Conservation (phyloP, 1,140 invertebrate species). For the Solenopsis invicta region DNA sequence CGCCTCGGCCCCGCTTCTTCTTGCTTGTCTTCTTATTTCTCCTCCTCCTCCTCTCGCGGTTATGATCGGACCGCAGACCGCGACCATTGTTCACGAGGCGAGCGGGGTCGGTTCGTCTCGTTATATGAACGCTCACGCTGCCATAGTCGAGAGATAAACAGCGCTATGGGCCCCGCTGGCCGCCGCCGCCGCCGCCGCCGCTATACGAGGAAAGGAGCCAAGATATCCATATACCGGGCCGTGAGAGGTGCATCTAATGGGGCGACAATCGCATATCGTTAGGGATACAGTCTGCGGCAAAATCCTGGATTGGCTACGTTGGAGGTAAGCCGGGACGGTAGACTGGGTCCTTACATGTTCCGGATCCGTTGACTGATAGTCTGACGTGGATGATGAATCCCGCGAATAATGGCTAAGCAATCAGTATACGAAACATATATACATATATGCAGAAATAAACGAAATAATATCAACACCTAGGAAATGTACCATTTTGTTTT, state of each 20-base stretch:
- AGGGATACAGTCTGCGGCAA: constrained; percentile 79
- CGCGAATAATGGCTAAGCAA: background rate
- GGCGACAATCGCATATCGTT: constrained; percentile 84
- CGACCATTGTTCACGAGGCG: constrained; percentile 81
- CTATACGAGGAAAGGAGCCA: constrained; percentile 74
- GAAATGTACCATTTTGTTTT: no score
- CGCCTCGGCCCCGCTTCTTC: constrained; percentile 67
- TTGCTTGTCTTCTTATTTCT: constrained; percentile 66
- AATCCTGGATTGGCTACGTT: constrained; percentile 71
- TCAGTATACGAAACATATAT: background rate
- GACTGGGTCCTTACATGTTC: background rate
- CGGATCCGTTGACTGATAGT: background rate
- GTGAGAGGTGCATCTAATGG: constrained; percentile 83
- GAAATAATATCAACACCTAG: no score
- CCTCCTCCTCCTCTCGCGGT: constrained; percentile 69
- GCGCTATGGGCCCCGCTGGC: constrained; percentile 75
- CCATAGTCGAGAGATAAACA: constrained; percentile 81
- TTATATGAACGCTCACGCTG: constrained; percentile 77
- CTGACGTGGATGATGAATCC: background rate
- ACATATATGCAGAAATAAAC: background rate
- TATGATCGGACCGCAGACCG: constrained; percentile 78
- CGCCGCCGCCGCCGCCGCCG: constrained; percentile 58
- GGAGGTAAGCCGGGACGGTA: constrained; percentile 65
- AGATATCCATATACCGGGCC: constrained; percentile 81
- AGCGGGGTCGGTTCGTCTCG: constrained; percentile 78